Base-by-base conservation (phyloP, 1,140 invertebrate species). In the Chrysomallon squamiferum region DNA sequence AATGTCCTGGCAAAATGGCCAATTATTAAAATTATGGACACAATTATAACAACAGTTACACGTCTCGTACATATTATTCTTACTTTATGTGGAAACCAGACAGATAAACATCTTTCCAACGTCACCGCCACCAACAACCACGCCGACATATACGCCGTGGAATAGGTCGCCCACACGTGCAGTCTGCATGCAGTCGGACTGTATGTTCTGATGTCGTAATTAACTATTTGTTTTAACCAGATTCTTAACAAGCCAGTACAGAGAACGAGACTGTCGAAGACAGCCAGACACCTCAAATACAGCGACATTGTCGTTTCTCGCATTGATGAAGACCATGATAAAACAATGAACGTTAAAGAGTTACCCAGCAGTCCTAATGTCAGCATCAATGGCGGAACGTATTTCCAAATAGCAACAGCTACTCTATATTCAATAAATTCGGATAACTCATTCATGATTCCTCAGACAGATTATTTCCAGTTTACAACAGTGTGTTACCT, bases 111-210 rank as follows among this genome's bases (percentile, higher is more conserved):
- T 6, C 78, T 43, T 52, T 80, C 74, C 18, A 60, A 35, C 4
- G 78, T 76, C 49, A 80, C 71, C 1, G 66, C 60, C 13, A 75
- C 74, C 75, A 2, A 64, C 38, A 73, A 54, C 74, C 76, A 80
- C 3, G 72, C 47, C 11, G 76, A 78, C 20, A 49, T 61, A n/a
- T 75, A 65, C 15, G 60, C 30, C 0, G 59, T 13, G 13, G 64
- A 57, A 57, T 78, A 77, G 3, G 73, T 49, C 6, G 71, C n/a
- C 59, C 63, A 76, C 0, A 52, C 52, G n/a, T 75, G 68, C 2
- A 71, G 11, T 49, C 72, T 73, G 66, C 78, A 78, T 2, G 72
- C n/a, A n/a, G n/a, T n/a, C n/a, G n/a, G n/a, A n/a, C n/a, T n/a
- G n/a, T n/a, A n/a, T n/a, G n/a, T n/a, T n/a, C n/a, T n/a, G n/a